Evolutionary conservation across 2,113 vertebrate genomes (phyloP).

Genomic region (Mesoclemmys tuberculata): DNA sequence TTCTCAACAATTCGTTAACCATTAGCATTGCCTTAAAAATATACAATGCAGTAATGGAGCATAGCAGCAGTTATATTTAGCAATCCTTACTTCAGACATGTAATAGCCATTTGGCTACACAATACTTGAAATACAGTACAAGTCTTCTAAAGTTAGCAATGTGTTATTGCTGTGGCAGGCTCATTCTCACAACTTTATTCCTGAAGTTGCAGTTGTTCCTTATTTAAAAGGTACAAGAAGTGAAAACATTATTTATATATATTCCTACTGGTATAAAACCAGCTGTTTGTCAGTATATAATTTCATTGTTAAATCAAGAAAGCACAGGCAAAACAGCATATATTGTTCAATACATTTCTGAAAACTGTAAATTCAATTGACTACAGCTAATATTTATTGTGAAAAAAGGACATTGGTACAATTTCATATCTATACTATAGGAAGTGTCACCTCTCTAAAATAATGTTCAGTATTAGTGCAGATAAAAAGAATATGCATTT

Average conservation of each 20-base stretch:
- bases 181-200: background rate
- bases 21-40: constrained; percentile 19
- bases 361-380: background rate
- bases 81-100: background rate
- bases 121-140: background rate
- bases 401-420: background rate
- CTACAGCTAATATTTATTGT: background rate
- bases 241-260: background rate
- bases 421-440: background rate
- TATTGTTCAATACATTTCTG: background rate
- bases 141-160: background rate
- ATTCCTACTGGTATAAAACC: background rate
- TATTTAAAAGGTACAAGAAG: background rate
- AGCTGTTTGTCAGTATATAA: background rate
- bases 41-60: constrained; percentile 16
- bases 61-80: constrained; percentile 9
- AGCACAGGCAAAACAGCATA: background rate
- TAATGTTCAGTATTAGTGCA: background rate
- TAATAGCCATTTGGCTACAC: background rate
- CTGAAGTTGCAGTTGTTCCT: background rate
- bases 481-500: rapidly evolving
- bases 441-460: background rate
- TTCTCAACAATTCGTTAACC: background rate
- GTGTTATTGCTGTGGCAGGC: background rate
- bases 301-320: background rate